Evolutionary conservation across 2,888 invertebrate genomes (phyloP), one percentile per base, ranked within the genome.

Genomic region (Thereva nobilitata): DNA sequence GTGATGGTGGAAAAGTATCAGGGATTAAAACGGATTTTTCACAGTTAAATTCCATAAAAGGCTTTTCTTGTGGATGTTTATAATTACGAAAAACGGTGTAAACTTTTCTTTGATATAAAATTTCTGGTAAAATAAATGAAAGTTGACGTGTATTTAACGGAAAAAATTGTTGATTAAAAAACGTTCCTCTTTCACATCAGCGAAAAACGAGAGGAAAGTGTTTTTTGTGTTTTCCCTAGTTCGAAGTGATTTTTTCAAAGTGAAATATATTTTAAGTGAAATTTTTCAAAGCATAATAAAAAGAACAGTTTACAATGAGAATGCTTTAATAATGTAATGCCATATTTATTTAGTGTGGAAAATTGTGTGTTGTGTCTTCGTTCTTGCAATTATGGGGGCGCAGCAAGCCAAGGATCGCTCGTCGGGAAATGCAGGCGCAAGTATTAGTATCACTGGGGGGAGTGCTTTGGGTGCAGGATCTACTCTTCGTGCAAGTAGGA

Each of bases 361-460:
- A 61, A 78, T 80, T 78, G 76, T 82, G 82, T 65, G 77, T 77
- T 81, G 77, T 78, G 79, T 81, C 66, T 35, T 49, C 54, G 56
- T 63, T 63, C 55, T 63, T 67, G 71, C 57, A 67, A 84, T 80
- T 81, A 94, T 94, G 94, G 94, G 94, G 82, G 93, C 93, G 80
- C 94, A 94, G 86, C 94, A 93, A 86, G 92, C 91, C 81, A 94
- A 95, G 84, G 94, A 94, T 85, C 89, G 92, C 80, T 87, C 89
- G 77, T 77, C 78, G 47, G 78, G 79, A 67, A 74, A 75, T 69
- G 77, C 79, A 40, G 79, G 88, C 77, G 84, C 86, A 79, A 59
- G 55, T 50, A 56, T 50, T 63, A 53, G 64, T 23, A 55, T 47
- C 34, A 40, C 55, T 40, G 55, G 54, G 45, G 68, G 64, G 42